A percentile compares a stretch with the other conserved stretches of the same genome.
Conservation (phyloP, 2,797 vertebrate species). For the Myotis findleyi region DNA sequence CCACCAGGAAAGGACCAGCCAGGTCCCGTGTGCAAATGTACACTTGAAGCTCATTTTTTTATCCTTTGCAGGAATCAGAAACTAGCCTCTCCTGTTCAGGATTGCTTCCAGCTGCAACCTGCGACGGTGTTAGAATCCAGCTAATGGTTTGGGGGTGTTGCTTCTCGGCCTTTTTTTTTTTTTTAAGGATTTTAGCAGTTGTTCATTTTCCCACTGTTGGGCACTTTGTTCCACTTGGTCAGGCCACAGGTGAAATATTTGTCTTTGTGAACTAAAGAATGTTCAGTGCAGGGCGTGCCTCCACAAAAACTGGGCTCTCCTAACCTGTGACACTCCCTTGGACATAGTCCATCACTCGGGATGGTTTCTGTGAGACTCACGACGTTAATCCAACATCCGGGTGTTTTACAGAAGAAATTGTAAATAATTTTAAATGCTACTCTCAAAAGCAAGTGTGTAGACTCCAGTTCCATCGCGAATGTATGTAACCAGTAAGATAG, state of each 20-base stretch:
- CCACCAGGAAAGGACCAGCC: neutral
- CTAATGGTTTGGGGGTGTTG: neutral
- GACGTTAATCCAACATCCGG: conserved; percentile 18
- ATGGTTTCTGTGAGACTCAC: conserved; percentile 73
- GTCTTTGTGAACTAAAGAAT: conserved; percentile 68
- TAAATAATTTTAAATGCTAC: neutral
- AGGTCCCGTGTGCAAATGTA: neutral
- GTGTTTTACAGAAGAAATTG: neutral
- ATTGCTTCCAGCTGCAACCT: neutral
- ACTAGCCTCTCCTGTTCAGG: neutral
- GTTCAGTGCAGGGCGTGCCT: conserved; percentile 67
- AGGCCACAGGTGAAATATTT: conserved; percentile 69
- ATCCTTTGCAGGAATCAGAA: conserved; percentile 3
- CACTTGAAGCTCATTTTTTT: neutral
- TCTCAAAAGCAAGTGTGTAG: neutral
- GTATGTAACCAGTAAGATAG: neutral
- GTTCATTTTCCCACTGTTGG: conserved; percentile 44
- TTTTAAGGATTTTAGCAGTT: neutral
- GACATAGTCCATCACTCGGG: conserved; percentile 63
- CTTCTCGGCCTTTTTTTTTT: neutral
- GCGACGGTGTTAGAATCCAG: neutral
- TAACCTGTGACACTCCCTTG: conserved; percentile 58
- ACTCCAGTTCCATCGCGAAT: neutral
- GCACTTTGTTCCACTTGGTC: conserved; percentile 50
- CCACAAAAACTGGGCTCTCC: conserved; percentile 54